These are phyloP conservation scores for Emydoidea blandingii DNA, from an alignment of 2,797 vertebrate species.

Conservation along the genomic window DNA sequence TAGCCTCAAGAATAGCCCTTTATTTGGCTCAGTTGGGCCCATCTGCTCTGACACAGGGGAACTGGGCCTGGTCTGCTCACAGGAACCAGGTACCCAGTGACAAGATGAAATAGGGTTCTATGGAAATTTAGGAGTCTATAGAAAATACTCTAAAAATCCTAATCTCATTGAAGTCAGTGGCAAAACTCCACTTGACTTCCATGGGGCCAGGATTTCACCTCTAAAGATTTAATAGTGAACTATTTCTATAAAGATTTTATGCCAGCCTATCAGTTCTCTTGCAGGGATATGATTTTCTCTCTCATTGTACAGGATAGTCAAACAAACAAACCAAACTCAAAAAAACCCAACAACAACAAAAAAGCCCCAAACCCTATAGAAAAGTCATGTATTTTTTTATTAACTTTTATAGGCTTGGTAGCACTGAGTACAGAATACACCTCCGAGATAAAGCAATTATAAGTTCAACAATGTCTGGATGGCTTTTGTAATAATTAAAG, in stretches of 20 bases:
- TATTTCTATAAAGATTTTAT: neutral
- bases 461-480: neutral
- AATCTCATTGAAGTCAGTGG: neutral
- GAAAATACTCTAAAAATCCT: constrained; percentile 31
- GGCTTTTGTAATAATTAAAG: neutral
- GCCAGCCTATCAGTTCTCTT: constrained; percentile 9
- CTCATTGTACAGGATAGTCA: neutral
- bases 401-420: neutral
- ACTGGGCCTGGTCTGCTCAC: too few relatives aligned
- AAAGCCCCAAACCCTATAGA: neutral
- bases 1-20: too few relatives aligned
- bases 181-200: neutral
- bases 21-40: too few relatives aligned
- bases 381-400: neutral
- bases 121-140: constrained; percentile 1
- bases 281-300: neutral
- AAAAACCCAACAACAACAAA: too few relatives aligned
- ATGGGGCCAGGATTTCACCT: neutral
- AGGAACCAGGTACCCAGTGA: too few relatives aligned
- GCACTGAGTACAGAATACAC: neutral
- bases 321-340: neutral
- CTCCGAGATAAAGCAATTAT: neutral
- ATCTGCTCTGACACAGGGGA: too few relatives aligned
- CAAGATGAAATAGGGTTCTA: neutral
- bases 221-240: constrained; percentile 4